Percentiles rank a stretch among this genome's conserved stretches.
phyloP scores from a whole-genome alignment of 2,888 invertebrate species.

The Drosophila pullipes region DNA sequence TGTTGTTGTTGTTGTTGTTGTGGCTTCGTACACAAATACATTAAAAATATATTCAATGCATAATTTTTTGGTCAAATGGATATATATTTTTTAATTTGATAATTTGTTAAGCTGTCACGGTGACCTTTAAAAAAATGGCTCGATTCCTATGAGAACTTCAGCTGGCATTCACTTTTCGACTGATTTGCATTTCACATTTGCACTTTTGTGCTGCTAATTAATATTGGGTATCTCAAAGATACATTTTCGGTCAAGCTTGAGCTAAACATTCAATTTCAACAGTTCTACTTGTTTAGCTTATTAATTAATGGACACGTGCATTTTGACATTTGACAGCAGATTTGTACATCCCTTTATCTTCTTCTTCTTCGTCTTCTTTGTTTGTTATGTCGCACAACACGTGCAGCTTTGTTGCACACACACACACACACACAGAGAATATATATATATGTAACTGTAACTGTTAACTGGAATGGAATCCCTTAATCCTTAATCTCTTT shows the following conservation, averaged over 20 bases:
- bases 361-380: conserved; percentile 1
- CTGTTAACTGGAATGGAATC: conserved; percentile 6
- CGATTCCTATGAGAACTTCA: conserved; percentile 38
- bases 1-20: conserved; percentile 6
- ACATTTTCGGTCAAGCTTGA: conserved; percentile 1
- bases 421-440: neutral
- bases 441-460: conserved; percentile 10
- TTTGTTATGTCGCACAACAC: conserved; percentile 15
- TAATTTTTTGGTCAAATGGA: conserved; percentile 22
- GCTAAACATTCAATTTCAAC: neutral
- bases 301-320: conserved; percentile 77
- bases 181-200: conserved; percentile 66
- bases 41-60: neutral
- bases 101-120: conserved; percentile 38
- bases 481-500: conserved; percentile 51
- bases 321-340: conserved; percentile 42
- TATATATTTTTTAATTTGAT: conserved; percentile 32
- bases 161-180: conserved; percentile 51
- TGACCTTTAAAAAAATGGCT: conserved; percentile 67
- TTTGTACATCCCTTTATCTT: conserved; percentile 15
- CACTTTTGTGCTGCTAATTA: conserved; percentile 39
- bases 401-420: conserved; percentile 23
- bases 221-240: conserved; percentile 32
- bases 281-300: conserved; percentile 28
- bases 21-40: neutral